A percentile compares a stretch with the other conserved stretches of the same genome.
Evolutionary conservation across 2,797 vertebrate genomes (phyloP).

Genomic region (Botia kubotai): DNA sequence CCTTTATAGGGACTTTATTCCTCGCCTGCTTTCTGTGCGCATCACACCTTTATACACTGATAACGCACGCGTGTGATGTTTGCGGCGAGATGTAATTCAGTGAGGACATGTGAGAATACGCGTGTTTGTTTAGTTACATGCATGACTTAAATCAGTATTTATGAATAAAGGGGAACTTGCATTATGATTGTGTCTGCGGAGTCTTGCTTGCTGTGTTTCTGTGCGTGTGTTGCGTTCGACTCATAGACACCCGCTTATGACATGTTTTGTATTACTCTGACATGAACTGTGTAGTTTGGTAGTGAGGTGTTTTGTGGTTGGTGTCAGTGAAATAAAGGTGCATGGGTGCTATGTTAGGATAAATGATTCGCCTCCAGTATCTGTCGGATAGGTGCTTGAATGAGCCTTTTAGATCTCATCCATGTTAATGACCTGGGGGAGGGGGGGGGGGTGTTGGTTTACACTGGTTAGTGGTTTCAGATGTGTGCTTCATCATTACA

Average conservation of each 20-base stretch:
- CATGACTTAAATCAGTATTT: neutral
- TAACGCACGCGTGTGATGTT: too few relatives aligned
- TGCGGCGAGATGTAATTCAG: neutral
- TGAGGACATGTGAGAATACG: too few relatives aligned
- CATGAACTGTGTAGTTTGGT: too few relatives aligned
- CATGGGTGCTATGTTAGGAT: too few relatives aligned
- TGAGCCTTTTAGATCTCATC: slow-evolving; percentile 54
- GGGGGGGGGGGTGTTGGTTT: slow-evolving; percentile 57
- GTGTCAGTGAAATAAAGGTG: too few relatives aligned
- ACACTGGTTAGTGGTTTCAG: slow-evolving; percentile 50
- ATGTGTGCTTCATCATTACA: slow-evolving; percentile 43
- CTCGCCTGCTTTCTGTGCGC: too few relatives aligned
- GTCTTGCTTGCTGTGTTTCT: neutral
- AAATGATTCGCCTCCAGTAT: too few relatives aligned
- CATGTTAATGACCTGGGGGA: slow-evolving; percentile 57
- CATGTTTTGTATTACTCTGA: too few relatives aligned
- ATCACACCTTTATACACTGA: too few relatives aligned
- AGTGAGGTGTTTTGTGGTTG: neutral
- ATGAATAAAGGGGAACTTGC: neutral
- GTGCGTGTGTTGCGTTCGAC: neutral
- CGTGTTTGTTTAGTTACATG: too few relatives aligned
- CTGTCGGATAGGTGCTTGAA: slow-evolving; percentile 35
- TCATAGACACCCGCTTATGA: neutral
- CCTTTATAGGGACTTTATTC: too few relatives aligned
- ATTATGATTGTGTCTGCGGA: neutral